These are phyloP conservation scores for Nephrotoma appendiculata DNA, from an alignment of 2,888 invertebrate genomes.

Conservation along the genomic window DNA sequence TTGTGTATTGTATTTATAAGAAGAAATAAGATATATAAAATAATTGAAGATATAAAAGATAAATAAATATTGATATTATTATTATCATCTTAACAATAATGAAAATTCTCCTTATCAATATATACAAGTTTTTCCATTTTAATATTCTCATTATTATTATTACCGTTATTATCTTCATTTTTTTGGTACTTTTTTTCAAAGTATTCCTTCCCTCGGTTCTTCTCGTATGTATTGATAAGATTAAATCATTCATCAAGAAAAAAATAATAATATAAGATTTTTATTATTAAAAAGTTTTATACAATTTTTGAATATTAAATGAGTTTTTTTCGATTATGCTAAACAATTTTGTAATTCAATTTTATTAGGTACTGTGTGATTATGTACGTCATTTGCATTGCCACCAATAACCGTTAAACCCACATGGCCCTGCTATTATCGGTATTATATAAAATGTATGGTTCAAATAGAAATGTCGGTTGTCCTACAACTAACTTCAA, in stretches of 20 bases:
- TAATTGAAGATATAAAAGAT: not conserved
- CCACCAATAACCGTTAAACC: not conserved
- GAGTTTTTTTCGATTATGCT: not conserved
- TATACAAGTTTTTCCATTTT: not conserved
- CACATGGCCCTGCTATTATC: no score
- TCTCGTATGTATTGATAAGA: not conserved
- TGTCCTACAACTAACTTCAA: no score
- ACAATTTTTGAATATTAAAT: not conserved
- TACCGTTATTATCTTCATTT: not conserved
- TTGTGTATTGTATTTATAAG: no score
- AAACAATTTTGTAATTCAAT: not conserved
- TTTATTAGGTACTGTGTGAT: not conserved
- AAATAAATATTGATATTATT: not conserved
- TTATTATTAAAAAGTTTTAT: not conserved
- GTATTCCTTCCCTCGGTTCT: not conserved
- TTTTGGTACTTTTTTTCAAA: not conserved
- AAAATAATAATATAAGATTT: not conserved
- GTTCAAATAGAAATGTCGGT: no score
- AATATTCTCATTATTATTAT: not conserved
- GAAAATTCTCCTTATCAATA: not conserved
- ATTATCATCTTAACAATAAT: not conserved
- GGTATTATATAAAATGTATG: no score
- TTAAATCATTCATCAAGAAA: not conserved
- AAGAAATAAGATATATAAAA: not conserved
- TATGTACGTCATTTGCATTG: not conserved